phyloP scores from a whole-genome alignment of 1,140 invertebrate genomes.

The Helicoverpa armigera region DNA sequence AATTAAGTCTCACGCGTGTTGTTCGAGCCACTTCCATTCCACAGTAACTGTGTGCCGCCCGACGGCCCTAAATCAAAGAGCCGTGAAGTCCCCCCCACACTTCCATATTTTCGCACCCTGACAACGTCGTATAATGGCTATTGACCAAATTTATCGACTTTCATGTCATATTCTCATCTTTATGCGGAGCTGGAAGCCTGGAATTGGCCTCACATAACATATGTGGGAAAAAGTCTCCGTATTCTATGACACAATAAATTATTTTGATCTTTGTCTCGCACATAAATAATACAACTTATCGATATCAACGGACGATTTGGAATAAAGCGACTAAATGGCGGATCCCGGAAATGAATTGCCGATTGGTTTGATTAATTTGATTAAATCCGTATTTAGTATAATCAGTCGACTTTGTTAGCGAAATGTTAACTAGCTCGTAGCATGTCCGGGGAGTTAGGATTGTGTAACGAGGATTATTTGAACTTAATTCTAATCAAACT shows the following conservation, averaged over 20 bases:
- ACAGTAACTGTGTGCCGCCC: constrained; percentile 59
- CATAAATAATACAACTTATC: constrained; percentile 51
- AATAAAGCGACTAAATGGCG: constrained; percentile 17
- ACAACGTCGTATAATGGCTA: constrained; percentile 83
- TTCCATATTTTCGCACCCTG: constrained; percentile 84
- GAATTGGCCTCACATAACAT: constrained; percentile 69
- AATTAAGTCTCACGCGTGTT: constrained; percentile 38
- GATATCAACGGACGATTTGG: constrained; percentile 41
- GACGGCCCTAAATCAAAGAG: constrained; percentile 80
- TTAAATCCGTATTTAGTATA: constrained; percentile 8
- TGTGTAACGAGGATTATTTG: constrained; percentile 5
- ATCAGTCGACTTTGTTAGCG: background rate
- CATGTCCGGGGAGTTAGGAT: constrained; percentile 13
- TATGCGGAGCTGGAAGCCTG: constrained; percentile 67
- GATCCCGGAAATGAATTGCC: constrained; percentile 24
- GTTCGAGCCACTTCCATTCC: constrained; percentile 63
- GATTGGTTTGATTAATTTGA: constrained; percentile 34
- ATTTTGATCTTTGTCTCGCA: constrained; percentile 55
- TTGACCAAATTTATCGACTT: constrained; percentile 84
- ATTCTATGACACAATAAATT: constrained; percentile 55
- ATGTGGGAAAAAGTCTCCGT: constrained; percentile 54
- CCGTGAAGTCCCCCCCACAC: constrained; percentile 74
- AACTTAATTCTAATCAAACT: constrained; percentile 46
- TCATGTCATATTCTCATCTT: constrained; percentile 81
- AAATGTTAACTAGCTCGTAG: background rate